These are phyloP conservation scores for Salticus scenicus DNA, from an alignment of 2,888 invertebrate species.

Conservation along the genomic window DNA sequence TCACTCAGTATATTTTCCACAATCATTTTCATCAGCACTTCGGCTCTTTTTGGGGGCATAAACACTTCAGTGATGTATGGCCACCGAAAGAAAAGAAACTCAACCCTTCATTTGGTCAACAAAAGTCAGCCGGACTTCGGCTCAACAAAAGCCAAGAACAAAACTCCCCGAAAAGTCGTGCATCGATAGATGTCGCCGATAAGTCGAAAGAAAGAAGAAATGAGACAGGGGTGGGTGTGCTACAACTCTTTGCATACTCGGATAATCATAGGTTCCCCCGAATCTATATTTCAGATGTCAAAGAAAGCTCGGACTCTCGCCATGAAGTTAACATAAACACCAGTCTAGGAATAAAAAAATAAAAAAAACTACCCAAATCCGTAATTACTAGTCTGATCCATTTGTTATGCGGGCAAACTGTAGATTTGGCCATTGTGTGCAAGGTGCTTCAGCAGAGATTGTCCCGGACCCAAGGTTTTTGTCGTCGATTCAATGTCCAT, in stretches of 20 bases:
- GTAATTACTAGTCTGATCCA: slow-evolving; percentile 50
- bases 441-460: background rate
- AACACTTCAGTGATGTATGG: slow-evolving; percentile 39
- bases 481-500: slow-evolving; percentile 17
- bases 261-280: slow-evolving; percentile 60
- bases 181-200: slow-evolving; percentile 66
- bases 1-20: background rate
- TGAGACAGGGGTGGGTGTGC: slow-evolving; percentile 57
- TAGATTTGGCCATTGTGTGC: slow-evolving; percentile 11
- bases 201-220: slow-evolving; percentile 48
- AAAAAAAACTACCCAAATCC: slow-evolving; percentile 21
- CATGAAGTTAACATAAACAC: slow-evolving; percentile 42
- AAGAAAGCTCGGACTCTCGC: slow-evolving; percentile 17
- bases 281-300: slow-evolving; percentile 68
- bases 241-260: slow-evolving; percentile 58
- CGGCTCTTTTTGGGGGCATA: slow-evolving; percentile 1
- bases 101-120: slow-evolving; percentile 37
- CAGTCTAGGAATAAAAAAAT: background rate
- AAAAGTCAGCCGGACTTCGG: slow-evolving; percentile 38
- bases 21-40: background rate
- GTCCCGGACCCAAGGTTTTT: background rate
- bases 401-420: slow-evolving; percentile 58
- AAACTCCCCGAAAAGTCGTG: slow-evolving; percentile 51
- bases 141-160: slow-evolving; percentile 23
- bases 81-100: slow-evolving; percentile 10